Percentiles rank a stretch among this genome's conserved stretches.
Conservation (phyloP, 2,113 vertebrate species). For the Talpa occidentalis region DNA sequence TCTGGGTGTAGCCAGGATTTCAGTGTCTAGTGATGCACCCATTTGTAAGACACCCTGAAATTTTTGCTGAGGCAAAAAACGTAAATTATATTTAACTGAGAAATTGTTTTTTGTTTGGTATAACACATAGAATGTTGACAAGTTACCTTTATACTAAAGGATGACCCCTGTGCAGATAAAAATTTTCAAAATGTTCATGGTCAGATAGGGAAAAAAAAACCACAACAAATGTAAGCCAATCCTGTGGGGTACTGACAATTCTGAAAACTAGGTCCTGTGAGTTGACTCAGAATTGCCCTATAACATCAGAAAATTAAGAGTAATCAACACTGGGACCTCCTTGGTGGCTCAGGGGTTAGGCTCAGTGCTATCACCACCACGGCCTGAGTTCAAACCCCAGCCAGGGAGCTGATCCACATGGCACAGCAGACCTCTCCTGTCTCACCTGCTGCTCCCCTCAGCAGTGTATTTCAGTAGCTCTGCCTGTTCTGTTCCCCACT, state of each 20-base stretch:
- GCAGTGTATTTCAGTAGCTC: no score
- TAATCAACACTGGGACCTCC: no score
- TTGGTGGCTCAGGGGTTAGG: no score
- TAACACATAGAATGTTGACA: background rate
- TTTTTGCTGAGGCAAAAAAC: constrained; percentile 18
- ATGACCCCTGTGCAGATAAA: background rate
- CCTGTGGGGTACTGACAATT: background rate
- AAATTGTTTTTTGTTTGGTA: constrained; percentile 42
- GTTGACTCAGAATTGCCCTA: background rate
- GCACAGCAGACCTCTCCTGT: no score
- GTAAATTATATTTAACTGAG: background rate
- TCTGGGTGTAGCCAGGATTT: constrained; percentile 37
- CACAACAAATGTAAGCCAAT: background rate
- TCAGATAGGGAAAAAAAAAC: background rate
- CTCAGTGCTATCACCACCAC: no score
- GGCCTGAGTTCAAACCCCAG: no score
- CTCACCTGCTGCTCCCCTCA: no score
- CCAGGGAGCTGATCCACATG: no score
- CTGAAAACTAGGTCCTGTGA: background rate
- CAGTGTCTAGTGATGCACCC: background rate
- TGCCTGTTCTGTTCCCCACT: no score
- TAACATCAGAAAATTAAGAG: no score
- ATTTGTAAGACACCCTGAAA: background rate
- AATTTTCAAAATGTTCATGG: constrained; percentile 23
- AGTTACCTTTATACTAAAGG: background rate